A percentile compares a stretch with the other conserved stretches of the same genome.
Conservation (phyloP, 92 coral and sea anemone genomes). For the Actinostola sp. region DNA sequence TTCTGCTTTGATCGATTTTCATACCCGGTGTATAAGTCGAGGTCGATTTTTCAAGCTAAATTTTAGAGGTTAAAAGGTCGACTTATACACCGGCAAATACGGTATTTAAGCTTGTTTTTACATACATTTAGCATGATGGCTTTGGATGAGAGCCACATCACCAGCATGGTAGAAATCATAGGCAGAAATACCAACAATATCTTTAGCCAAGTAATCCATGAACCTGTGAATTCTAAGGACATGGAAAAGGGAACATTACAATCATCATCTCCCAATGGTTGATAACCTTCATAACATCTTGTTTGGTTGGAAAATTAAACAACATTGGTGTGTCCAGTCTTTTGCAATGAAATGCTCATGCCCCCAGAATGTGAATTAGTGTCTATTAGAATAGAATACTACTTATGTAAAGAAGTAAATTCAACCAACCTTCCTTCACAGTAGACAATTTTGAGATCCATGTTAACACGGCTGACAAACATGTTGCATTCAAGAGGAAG, state of each 20-base stretch:
- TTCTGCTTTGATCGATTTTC: no score
- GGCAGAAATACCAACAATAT: constrained; percentile 94
- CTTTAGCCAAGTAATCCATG: constrained; percentile 93
- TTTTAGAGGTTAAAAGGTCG: no score
- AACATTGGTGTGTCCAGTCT: no score
- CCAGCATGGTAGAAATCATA: constrained; percentile 94
- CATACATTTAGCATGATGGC: constrained; percentile 95
- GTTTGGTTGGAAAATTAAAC: background rate
- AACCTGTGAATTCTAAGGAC: constrained; percentile 84
- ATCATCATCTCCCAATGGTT: background rate
- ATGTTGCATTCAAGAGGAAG: constrained; percentile 87
- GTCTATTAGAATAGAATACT: no score
- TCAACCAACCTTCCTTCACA: constrained; percentile 92
- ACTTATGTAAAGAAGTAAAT: background rate
- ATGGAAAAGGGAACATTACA: background rate
- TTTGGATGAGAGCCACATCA: constrained; percentile 82
- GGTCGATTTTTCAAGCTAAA: no score
- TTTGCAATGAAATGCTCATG: no score
- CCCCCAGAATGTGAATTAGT: no score
- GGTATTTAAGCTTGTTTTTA: background rate
- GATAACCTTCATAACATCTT: background rate
- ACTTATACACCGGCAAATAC: no score
- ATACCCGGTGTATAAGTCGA: no score
- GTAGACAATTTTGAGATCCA: constrained; percentile 91
- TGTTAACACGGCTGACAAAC: constrained; percentile 94